A percentile compares a stretch with the other conserved stretches of the same genome.
phyloP scores from a whole-genome alignment of 1,140 invertebrate species.

The Listronotus oregonensis region DNA sequence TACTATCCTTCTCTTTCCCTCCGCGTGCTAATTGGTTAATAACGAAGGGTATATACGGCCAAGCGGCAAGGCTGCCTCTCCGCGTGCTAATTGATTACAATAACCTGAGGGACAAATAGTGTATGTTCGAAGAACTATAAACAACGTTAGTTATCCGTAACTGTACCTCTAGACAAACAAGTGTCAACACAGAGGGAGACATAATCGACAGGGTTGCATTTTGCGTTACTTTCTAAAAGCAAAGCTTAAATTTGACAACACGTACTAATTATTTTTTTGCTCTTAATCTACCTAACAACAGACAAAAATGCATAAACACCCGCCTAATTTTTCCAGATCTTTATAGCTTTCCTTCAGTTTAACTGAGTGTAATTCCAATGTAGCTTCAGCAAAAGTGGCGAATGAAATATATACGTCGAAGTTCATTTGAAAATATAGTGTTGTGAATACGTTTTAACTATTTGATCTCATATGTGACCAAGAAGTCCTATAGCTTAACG shows the following conservation, averaged over 20 bases:
- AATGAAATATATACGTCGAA: background rate
- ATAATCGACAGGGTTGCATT: background rate
- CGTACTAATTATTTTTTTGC: background rate
- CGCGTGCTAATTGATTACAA: no score
- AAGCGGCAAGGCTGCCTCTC: no score
- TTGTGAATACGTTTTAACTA: no score
- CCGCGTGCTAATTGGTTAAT: no score
- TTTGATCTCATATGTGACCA: no score
- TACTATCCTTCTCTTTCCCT: no score
- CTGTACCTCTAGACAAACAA: background rate
- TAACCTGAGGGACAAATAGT: no score
- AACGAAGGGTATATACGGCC: no score
- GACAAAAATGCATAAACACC: conserved; percentile 18
- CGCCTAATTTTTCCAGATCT: conserved; percentile 13
- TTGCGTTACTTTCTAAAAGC: conserved; percentile 6
- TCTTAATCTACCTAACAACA: background rate
- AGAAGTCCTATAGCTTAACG: no score
- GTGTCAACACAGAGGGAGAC: background rate
- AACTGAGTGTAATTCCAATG: background rate
- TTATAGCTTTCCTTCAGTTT: conserved; percentile 7
- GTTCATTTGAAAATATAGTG: background rate
- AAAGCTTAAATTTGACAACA: conserved; percentile 14
- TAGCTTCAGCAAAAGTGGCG: background rate
- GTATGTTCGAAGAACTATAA: no score
- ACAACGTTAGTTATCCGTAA: no score